Percentiles rank a stretch among this genome's conserved stretches.
These are phyloP conservation scores for Coreoperca whiteheadi DNA, from an alignment of 2,113 vertebrate genomes.

Conservation along the genomic window DNA sequence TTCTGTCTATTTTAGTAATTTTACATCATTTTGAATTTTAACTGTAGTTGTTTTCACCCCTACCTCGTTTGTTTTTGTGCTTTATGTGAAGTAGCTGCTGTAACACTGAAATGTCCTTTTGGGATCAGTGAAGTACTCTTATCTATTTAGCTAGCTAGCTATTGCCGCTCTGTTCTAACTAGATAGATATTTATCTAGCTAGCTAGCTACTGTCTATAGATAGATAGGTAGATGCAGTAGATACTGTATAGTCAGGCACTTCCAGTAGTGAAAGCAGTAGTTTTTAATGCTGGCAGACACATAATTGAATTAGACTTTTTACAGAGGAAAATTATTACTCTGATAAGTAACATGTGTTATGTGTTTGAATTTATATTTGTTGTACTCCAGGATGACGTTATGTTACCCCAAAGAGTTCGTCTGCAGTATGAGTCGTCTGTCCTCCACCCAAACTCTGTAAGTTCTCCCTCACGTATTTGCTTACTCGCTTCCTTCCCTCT, in stretches of 20 bases:
- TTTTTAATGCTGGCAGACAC: too few relatives aligned
- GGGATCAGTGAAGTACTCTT: not conserved
- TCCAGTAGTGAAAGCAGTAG: too few relatives aligned
- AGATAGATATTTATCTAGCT: too few relatives aligned
- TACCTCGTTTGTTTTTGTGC: not conserved
- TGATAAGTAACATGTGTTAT: not conserved
- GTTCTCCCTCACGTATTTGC: slow-evolving; percentile 66
- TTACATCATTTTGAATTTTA: not conserved
- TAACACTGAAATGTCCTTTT: not conserved
- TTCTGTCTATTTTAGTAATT: not conserved
- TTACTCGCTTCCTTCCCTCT: slow-evolving; percentile 51
- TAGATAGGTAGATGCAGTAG: too few relatives aligned
- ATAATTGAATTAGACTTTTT: too few relatives aligned
- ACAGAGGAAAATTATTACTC: too few relatives aligned
- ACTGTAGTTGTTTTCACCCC: not conserved
- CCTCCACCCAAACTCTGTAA: slow-evolving; percentile 87
- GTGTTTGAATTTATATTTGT: slow-evolving; percentile 1
- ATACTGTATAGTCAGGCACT: too few relatives aligned
- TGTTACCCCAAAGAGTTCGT: slow-evolving; percentile 92
- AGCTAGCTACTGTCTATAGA: not conserved
- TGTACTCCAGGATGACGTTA: slow-evolving; percentile 91
- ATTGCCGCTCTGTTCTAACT: too few relatives aligned
- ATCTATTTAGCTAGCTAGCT: not conserved
- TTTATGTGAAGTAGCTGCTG: not conserved
- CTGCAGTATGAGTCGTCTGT: slow-evolving; percentile 87